Base-by-base conservation (phyloP, 2,113 vertebrate species). In the Grus americana region DNA sequence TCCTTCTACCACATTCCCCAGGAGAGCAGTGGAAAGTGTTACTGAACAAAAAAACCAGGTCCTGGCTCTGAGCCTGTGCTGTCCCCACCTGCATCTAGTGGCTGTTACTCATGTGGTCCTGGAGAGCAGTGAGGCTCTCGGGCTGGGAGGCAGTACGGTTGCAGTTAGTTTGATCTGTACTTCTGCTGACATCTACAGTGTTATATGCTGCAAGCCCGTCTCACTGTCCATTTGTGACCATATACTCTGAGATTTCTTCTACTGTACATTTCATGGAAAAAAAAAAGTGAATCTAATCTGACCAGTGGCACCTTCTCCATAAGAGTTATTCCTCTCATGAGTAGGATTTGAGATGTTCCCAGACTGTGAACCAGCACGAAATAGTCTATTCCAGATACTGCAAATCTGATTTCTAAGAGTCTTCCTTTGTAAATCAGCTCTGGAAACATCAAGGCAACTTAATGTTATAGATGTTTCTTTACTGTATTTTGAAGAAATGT, bases 121-220 rank as follows among this genome's bases (percentile, higher is more conserved):
- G 34, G 15, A 58, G 55, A 72, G 36, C 46, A 15, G 11, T 2
- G 27, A 74, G 34, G 50, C 23, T 49, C 50, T 74, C 0, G 0
- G 55, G 9, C 42, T 92, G 52, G 47, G 47, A 67, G 18, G 57
- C 21, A 58, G 42, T 46, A 46, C 1, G 5, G 15, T 0, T 76
- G 40, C 19, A 16, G 8, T 23, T 32, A 42, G 20, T 65, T 18
- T 67, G 34, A 30, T 46, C 59, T 74, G 47, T 22, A 24, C 40
- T 86, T 93, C 50, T 65, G 29, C 29, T 94, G 54, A 76, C 6
- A 22, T 72, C 12, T 68, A 12, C 26, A 83, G 63, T 15, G 11
- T 20, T 44, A 46, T 8, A 12, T 14, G 3, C 75, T 58, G 16
- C 19, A 58, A 93, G 10, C 8, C 54, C 63, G 30, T 32, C 65